Evolutionary conservation across 2,888 invertebrate genomes (phyloP), one percentile per base, ranked within the genome.

Genomic region (Cheilosia urbana): DNA sequence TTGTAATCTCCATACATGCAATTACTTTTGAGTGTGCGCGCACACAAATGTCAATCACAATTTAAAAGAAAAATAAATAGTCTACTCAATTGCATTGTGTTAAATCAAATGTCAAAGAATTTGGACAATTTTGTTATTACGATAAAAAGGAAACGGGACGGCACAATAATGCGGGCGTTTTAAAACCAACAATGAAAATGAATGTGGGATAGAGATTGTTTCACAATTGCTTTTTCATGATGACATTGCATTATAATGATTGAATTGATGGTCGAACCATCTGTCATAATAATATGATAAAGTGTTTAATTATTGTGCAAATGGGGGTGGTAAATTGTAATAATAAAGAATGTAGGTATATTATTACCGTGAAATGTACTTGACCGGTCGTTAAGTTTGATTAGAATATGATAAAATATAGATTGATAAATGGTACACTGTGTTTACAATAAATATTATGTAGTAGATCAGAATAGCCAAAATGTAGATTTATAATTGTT

Each of bases 51-150:
- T 68, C 72, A 72, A 60, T 72, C 45, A 62, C 72, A 73, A 68
- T 81, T 77, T 37, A 58, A 58, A 21, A 40, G 21, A 4, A 58
- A 37, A 66, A 40, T 13, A 49, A 19, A 47, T 58, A 73, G 68
- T 30, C 9, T 17, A 19, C 19, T 66, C 71, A 72, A 72, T 72
- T 78, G 72, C 37, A 47, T 55, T 65, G 68, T 77, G 30, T 71
- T 37, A 27, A 71, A 73, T 78, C 17, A 83, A 78, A 76, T 79
- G 83, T 73, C 83, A 79, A 73, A 83, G 68, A 78, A 69, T 83
- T 65, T 73, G 27, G 51, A 75, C 62, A 69, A 66, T 76, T 76
- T 81, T 37, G 53, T 55, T 42, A 17, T 42, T 49, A 55, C 27
- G 47, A 53, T 51, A 76, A 76, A 49, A 30, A 75, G 63, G 73